A percentile compares a stretch with the other conserved stretches of the same genome.
Evolutionary conservation across 2,113 vertebrate genomes (phyloP).

Genomic region (Phaethon lepturus): DNA sequence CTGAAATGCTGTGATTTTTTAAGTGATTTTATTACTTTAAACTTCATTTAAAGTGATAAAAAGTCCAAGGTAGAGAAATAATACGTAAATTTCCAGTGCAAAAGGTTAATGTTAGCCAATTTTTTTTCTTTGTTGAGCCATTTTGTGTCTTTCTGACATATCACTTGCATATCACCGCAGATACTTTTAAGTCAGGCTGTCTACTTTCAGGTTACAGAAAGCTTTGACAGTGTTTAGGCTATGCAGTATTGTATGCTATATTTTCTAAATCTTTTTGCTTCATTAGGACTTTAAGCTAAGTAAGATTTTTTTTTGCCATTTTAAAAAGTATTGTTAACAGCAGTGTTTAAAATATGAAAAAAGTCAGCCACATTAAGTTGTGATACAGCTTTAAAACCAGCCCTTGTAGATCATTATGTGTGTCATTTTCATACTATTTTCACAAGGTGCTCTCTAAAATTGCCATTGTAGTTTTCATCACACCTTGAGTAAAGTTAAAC

Average conservation of each 20-base stretch:
- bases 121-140: background rate
- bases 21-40: too few species aligned
- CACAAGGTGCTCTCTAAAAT: background rate
- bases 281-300: background rate
- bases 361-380: background rate
- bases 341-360: background rate
- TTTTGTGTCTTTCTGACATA: constrained; percentile 22
- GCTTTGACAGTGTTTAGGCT: background rate
- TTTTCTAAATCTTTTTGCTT: constrained; percentile 1
- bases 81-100: background rate
- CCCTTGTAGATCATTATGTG: background rate
- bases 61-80: background rate
- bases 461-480: constrained; percentile 27
- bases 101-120: background rate
- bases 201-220: background rate
- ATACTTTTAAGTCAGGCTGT: constrained; percentile 1
- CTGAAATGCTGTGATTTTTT: background rate
- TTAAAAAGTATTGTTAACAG: background rate
- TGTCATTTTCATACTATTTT: background rate
- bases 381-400: background rate
- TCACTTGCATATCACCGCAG: background rate
- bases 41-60: constrained; percentile 4
- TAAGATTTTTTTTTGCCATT: background rate
- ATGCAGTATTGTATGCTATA: background rate
- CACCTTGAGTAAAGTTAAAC: constrained; percentile 1